Percentiles rank a stretch among this genome's conserved stretches.
Evolutionary conservation across 2,797 vertebrate species (phyloP).

Genomic region (Gephyroberyx darwinii): DNA sequence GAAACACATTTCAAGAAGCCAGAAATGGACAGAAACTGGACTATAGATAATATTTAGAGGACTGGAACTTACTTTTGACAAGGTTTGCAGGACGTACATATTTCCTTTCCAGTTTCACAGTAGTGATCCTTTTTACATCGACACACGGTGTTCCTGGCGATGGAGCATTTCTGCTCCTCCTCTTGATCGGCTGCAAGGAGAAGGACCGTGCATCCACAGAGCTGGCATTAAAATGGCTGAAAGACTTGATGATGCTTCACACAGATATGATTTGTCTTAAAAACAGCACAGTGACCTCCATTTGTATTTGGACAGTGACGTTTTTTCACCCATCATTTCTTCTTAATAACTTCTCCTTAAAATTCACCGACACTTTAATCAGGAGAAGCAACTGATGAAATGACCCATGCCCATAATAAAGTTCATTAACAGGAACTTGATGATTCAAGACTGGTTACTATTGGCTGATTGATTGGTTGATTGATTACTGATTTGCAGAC

Average conservation of each 20-base stretch:
- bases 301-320: too few species aligned
- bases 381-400: too few species aligned
- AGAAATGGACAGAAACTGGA: too few species aligned
- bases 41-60: neutral
- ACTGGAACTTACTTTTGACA: slow-evolving; percentile 70
- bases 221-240: neutral
- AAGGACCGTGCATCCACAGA: slow-evolving; percentile 19
- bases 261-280: neutral
- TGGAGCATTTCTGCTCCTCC: neutral
- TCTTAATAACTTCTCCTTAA: too few species aligned
- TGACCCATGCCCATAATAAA: too few species aligned
- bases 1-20: too few species aligned
- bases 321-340: too few species aligned
- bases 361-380: too few species aligned
- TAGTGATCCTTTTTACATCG: slow-evolving; percentile 60
- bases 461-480: too few species aligned
- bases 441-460: too few species aligned
- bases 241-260: neutral
- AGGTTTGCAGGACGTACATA: slow-evolving; percentile 48
- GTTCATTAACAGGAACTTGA: too few species aligned
- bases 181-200: slow-evolving; percentile 60
- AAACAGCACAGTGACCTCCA: neutral
- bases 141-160: slow-evolving; percentile 53
- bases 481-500: too few species aligned
- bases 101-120: slow-evolving; percentile 31